phyloP scores from a whole-genome alignment of 2,888 invertebrate species.

The Brachyptera risi region DNA sequence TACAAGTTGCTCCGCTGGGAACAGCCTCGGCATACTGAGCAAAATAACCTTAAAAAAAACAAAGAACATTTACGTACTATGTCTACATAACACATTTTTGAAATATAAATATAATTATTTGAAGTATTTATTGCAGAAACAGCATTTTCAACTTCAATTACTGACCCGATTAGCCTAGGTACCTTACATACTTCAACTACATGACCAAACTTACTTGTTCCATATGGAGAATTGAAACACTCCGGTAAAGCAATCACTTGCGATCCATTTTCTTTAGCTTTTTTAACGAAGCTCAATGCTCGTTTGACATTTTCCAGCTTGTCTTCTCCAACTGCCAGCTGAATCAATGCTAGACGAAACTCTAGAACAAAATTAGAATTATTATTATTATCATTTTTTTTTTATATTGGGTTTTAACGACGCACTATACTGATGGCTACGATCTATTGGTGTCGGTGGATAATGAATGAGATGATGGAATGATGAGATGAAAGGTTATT shows the following conservation, averaged over 20 bases:
- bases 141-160: too few species aligned
- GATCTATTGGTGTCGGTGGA: too few species aligned
- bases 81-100: too few species aligned
- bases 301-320: slow-evolving; percentile 71
- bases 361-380: slow-evolving; percentile 24
- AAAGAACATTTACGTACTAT: background rate
- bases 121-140: too few species aligned
- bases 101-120: slow-evolving; percentile 5
- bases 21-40: slow-evolving; percentile 80
- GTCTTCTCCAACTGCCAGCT: slow-evolving; percentile 69
- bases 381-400: too few species aligned
- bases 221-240: slow-evolving; percentile 94
- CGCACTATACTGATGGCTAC: too few species aligned
- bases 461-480: too few species aligned
- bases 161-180: background rate
- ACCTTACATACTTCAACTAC: too few species aligned
- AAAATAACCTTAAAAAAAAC: slow-evolving; percentile 58
- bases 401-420: too few species aligned
- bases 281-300: slow-evolving; percentile 65
- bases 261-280: slow-evolving; percentile 62
- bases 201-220: slow-evolving; percentile 64
- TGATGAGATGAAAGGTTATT: too few species aligned
- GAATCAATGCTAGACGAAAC: slow-evolving; percentile 66
- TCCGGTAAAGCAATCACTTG: slow-evolving; percentile 71
- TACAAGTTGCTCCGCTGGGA: slow-evolving; percentile 71